Evolutionary conservation across 2,113 vertebrate genomes (phyloP).

Genomic region (Alethe diademata): DNA sequence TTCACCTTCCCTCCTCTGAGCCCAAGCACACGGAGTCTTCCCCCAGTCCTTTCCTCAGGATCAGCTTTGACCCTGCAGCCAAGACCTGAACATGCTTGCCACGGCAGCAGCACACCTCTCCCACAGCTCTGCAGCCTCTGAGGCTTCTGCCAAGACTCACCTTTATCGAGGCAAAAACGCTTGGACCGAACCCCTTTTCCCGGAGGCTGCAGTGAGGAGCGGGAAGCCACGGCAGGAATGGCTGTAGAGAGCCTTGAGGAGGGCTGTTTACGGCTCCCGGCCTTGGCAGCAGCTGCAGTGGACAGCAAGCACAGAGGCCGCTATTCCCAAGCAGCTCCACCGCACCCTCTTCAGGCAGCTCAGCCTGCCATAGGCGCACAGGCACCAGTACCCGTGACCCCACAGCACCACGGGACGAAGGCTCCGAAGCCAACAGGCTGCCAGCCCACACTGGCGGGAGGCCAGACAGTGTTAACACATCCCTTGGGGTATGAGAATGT

Average conservation of each 20-base stretch:
- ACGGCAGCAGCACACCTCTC: accelerated
- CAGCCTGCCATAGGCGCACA: accelerated
- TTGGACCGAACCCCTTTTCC: not conserved
- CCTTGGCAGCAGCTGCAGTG: not conserved
- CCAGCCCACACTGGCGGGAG: accelerated
- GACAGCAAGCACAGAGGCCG: not conserved
- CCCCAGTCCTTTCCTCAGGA: not conserved
- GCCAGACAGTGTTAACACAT: not conserved
- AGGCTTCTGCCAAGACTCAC: not conserved
- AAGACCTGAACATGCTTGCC: too few species aligned
- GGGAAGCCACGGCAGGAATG: accelerated
- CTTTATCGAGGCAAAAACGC: not conserved
- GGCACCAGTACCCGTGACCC: accelerated
- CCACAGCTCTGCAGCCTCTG: accelerated
- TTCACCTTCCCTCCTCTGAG: not conserved
- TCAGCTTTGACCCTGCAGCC: not conserved
- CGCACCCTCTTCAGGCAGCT: not conserved
- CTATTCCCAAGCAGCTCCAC: not conserved
- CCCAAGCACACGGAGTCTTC: not conserved
- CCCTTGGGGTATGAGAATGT: accelerated
- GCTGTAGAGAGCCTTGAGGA: not conserved
- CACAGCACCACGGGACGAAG: accelerated
- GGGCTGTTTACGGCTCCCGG: not conserved
- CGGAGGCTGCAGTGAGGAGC: accelerated
- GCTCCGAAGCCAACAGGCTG: not conserved